Evolutionary conservation across 1,140 invertebrate genomes (phyloP).

Genomic region (Cepaea nemoralis): DNA sequence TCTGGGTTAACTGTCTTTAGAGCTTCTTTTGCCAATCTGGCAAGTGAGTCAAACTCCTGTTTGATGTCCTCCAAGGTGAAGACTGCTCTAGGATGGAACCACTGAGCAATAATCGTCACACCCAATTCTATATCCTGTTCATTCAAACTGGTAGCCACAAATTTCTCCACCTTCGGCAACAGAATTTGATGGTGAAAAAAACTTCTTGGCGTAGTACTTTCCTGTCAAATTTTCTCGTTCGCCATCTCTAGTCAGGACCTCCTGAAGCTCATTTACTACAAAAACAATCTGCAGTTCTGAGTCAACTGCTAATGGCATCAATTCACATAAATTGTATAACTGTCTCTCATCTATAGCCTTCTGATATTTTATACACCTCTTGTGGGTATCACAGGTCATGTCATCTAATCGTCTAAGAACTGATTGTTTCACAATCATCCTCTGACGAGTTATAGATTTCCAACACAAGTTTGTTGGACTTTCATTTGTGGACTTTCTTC

Average conservation of each 20-base stretch:
- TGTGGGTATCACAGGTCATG: background rate
- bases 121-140: constrained; percentile 7
- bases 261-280: background rate
- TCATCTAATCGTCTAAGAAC: background rate
- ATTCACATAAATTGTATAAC: background rate
- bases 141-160: background rate
- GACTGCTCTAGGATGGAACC: background rate
- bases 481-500: too few species aligned
- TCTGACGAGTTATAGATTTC: background rate
- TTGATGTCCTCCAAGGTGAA: constrained; percentile 9
- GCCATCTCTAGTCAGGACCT: background rate
- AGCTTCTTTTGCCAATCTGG: background rate
- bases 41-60: background rate
- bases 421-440: background rate
- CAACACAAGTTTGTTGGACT: background rate
- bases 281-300: background rate
- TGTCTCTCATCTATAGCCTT: background rate
- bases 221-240: background rate
- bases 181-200: background rate
- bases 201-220: constrained; percentile 12
- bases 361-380: background rate
- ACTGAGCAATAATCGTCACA: constrained; percentile 11
- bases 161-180: background rate
- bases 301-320: background rate
- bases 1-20: background rate